A percentile compares a stretch with the other conserved stretches of the same genome.
Conservation (phyloP, 1,140 invertebrate genomes). For the Aphelenchoides avenae region DNA sequence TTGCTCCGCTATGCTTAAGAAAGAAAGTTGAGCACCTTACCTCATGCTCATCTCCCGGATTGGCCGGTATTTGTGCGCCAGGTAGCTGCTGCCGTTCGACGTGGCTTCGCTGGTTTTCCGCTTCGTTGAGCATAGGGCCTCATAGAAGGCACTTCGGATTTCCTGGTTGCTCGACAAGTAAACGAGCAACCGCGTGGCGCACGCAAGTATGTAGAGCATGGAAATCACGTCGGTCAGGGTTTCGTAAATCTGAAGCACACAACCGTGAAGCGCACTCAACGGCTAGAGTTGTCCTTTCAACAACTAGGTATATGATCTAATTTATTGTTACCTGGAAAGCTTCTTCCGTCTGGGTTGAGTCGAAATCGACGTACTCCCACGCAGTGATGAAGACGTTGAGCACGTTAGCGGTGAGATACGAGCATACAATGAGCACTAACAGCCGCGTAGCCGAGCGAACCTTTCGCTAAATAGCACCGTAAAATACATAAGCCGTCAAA, state of each 20-base stretch:
- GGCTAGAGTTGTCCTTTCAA: neutral
- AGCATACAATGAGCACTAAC: slow-evolving; percentile 44
- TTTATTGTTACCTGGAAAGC: slow-evolving; percentile 21
- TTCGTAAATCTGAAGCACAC: slow-evolving; percentile 35
- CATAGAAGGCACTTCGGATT: slow-evolving; percentile 35
- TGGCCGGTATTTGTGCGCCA: slow-evolving; percentile 19
- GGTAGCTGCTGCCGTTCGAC: slow-evolving; percentile 4
- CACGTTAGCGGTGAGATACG: slow-evolving; percentile 42
- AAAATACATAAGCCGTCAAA: no score
- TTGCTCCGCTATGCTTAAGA: no score
- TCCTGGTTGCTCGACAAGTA: slow-evolving; percentile 43
- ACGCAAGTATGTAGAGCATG: slow-evolving; percentile 43
- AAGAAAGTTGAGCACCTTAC: no score
- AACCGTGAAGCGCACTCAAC: neutral
- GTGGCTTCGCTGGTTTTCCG: neutral
- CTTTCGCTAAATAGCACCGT: slow-evolving; percentile 34
- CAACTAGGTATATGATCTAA: neutral
- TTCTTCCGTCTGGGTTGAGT: slow-evolving; percentile 35
- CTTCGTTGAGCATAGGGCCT: slow-evolving; percentile 15
- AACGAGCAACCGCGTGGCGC: slow-evolving; percentile 38
- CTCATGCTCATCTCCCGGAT: slow-evolving; percentile 23
- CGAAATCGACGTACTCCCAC: slow-evolving; percentile 45
- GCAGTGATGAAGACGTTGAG: slow-evolving; percentile 44
- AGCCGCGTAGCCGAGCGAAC: slow-evolving; percentile 47
- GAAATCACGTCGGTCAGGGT: slow-evolving; percentile 39